These are phyloP conservation scores for Rhopalosiphum maidis DNA, from an alignment of 1,140 invertebrate species.

Conservation along the genomic window DNA sequence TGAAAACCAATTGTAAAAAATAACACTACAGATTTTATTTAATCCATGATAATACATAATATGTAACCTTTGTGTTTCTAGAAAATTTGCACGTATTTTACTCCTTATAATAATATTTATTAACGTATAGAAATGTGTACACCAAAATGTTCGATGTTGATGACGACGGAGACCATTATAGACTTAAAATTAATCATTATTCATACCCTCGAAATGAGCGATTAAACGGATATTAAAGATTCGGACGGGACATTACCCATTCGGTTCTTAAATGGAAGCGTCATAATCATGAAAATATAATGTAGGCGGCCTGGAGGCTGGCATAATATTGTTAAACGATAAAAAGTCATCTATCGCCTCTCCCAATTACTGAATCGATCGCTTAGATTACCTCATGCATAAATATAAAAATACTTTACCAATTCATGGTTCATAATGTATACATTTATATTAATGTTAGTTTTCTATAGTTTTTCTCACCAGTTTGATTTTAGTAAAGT, in stretches of 20 bases:
- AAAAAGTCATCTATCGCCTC: neutral
- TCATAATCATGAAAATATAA: neutral
- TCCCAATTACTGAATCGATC: neutral
- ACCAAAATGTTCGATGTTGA: neutral
- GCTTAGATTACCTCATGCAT: neutral
- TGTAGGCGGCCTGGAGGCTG: neutral
- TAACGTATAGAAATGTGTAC: neutral
- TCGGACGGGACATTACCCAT: neutral
- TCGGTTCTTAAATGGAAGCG: neutral
- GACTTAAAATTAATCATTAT: constrained; percentile 11
- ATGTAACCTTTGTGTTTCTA: neutral
- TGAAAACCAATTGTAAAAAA: neutral
- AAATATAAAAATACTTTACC: neutral
- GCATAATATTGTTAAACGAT: neutral
- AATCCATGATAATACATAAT: no score
- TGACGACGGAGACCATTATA: neutral
- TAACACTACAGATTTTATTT: neutral
- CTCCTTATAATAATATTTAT: neutral
- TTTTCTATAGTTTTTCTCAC: neutral
- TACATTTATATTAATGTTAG: neutral
- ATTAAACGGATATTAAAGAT: constrained; percentile 17
- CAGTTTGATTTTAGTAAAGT: neutral
- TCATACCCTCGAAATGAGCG: neutral
- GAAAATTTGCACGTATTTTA: neutral
- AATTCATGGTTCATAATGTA: no score